A percentile compares a stretch with the other conserved stretches of the same genome.
Conservation (phyloP, 2,797 vertebrate species). For the Atherinosoma microstoma region DNA sequence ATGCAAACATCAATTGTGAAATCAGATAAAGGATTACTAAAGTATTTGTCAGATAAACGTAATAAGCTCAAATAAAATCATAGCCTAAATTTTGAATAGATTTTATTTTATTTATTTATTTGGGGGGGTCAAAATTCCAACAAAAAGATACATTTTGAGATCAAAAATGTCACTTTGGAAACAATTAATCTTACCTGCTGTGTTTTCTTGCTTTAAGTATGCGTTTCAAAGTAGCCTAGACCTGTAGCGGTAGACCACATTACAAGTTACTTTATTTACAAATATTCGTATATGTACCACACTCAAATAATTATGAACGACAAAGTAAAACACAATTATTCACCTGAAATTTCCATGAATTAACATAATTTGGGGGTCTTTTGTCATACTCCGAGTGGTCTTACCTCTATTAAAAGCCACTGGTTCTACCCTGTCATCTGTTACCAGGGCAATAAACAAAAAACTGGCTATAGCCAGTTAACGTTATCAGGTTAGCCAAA, state of each 20-base stretch:
- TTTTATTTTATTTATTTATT: background rate
- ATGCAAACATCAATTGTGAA: too few relatives aligned
- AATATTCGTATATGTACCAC: too few relatives aligned
- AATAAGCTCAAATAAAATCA: too few relatives aligned
- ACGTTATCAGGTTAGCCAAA: background rate
- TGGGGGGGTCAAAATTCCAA: too few relatives aligned
- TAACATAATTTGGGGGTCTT: background rate
- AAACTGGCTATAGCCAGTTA: background rate
- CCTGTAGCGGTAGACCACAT: too few relatives aligned
- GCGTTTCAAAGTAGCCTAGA: background rate
- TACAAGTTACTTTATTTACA: too few relatives aligned
- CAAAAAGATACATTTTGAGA: background rate
- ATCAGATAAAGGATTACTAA: too few relatives aligned
- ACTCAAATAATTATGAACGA: background rate
- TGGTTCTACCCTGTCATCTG: background rate
- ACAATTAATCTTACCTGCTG: background rate
- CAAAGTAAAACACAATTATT: background rate
- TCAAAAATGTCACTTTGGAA: background rate
- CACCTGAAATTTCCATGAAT: background rate
- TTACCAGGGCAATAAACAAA: slow-evolving; percentile 24
- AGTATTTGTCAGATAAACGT: too few relatives aligned
- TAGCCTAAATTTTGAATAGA: background rate
- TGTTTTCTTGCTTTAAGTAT: background rate
- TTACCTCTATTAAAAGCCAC: background rate
- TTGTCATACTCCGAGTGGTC: background rate